Conservation (phyloP, 2,113 vertebrate species). For the Neodontobutis hainanensis region DNA sequence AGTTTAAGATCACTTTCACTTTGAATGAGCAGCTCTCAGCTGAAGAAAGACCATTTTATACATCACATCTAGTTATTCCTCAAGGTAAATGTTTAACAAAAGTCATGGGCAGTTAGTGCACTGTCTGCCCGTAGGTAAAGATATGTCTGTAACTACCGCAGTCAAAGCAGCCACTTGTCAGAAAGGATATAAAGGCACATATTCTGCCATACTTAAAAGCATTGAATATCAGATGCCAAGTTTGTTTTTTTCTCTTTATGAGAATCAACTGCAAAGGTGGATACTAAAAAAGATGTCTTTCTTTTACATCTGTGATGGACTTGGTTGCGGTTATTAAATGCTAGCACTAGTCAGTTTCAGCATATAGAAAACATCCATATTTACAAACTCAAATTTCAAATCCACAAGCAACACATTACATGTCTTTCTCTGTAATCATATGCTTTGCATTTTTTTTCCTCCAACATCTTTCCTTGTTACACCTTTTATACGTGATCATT, state of each 20-base stretch:
- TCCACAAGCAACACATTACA: too few species aligned
- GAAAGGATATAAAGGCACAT: neutral
- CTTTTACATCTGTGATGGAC: too few species aligned
- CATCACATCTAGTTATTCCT: neutral
- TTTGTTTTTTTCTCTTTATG: too few species aligned
- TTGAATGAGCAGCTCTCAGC: neutral
- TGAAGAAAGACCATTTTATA: neutral
- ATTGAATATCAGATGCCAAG: neutral
- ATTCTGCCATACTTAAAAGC: neutral
- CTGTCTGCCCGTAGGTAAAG: neutral
- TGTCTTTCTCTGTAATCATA: too few species aligned
- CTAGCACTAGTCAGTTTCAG: too few species aligned
- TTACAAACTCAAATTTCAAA: too few species aligned
- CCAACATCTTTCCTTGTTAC: neutral
- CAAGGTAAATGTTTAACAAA: neutral
- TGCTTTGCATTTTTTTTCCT: neutral
- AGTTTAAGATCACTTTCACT: slow-evolving; percentile 20
- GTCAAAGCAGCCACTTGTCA: neutral
- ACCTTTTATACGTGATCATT: neutral
- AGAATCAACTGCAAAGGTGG: too few species aligned
- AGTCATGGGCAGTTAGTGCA: neutral
- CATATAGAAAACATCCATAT: too few species aligned
- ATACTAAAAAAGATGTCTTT: too few species aligned
- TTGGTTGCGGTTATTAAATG: too few species aligned
- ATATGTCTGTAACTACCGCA: neutral